Evolutionary conservation across 2,113 vertebrate genomes (phyloP).

Genomic region (Sapajus apella): DNA sequence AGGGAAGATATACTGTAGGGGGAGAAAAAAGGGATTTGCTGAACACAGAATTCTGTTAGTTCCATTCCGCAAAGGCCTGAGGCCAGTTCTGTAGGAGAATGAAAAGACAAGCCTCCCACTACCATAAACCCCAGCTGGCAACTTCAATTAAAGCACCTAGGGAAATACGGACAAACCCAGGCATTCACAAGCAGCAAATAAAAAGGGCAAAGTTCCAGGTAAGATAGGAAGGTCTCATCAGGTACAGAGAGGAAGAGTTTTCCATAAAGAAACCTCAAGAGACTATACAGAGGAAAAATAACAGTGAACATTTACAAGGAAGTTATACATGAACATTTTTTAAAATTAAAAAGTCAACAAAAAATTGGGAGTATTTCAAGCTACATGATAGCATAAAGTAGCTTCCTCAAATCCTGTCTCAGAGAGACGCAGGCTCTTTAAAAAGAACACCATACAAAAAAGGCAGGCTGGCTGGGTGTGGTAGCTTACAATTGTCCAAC

Average conservation of each 20-base stretch:
- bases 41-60: background rate
- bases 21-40: background rate
- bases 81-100: background rate
- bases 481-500: background rate
- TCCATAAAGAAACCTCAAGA: background rate
- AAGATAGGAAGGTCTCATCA: background rate
- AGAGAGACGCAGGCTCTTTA: background rate
- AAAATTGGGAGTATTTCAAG: background rate
- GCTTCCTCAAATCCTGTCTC: background rate
- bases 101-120: background rate
- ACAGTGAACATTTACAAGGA: background rate
- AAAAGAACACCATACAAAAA: background rate
- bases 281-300: constrained; percentile 1
- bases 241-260: background rate
- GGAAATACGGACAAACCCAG: background rate
- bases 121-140: background rate
- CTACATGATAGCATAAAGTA: constrained; percentile 11
- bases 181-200: background rate
- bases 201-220: background rate
- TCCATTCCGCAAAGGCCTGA: background rate
- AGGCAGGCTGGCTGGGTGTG: background rate
- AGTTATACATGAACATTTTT: background rate
- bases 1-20: background rate
- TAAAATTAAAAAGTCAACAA: background rate
- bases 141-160: background rate